Base-by-base conservation (phyloP, 2,888 invertebrate species). In the Tachina lurida region DNA sequence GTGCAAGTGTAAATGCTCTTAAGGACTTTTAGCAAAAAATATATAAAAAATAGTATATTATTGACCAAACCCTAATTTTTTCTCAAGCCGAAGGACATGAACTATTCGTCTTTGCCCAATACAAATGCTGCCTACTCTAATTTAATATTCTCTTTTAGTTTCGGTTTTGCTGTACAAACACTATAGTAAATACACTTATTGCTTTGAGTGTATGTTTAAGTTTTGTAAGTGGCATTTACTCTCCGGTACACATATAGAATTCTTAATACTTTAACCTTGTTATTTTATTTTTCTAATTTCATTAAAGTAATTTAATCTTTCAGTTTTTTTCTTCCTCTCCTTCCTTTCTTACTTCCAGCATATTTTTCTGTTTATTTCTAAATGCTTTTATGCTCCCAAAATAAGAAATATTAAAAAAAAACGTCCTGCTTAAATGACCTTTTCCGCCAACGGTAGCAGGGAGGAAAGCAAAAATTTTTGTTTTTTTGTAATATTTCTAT, bases 191-290 rank as follows among this genome's bases (percentile, higher is more conserved):
- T 10, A 22, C 41, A 54, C 65, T 56, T 82, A 65, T 68, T 71
- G 76, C 58, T 54, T 75, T 43, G 65, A 83, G 82, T 82, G 70
- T 70, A 76, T 49, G 3, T 0, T 67, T 70, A 5, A n/a, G 49
- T 54, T 60, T 47, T 68, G 52, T 47, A 52, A 77, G 58, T 77
- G 76, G 71, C 52, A 63, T 63, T 54, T 63, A 43, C 41, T 56
- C 43, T 47, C 45, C 43, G 49, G 13, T 62, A 54, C 22, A 75
- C 31, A 31, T n/a, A 56, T 2, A 65, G 41, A 56, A 54, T 54
- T 75, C n/a, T 70, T 81, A 81, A 75, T 68, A 81, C 68, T 81
- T 68, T 75, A 81, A 75, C 75, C 75, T 81, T 68, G 75, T 81
- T 81, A 60, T 60, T 74, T 80, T 52, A 60, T 67, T 68, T 31